Evolutionary conservation across 2,797 vertebrate species (phyloP).

Genomic region (Philypnodon macrostomus): DNA sequence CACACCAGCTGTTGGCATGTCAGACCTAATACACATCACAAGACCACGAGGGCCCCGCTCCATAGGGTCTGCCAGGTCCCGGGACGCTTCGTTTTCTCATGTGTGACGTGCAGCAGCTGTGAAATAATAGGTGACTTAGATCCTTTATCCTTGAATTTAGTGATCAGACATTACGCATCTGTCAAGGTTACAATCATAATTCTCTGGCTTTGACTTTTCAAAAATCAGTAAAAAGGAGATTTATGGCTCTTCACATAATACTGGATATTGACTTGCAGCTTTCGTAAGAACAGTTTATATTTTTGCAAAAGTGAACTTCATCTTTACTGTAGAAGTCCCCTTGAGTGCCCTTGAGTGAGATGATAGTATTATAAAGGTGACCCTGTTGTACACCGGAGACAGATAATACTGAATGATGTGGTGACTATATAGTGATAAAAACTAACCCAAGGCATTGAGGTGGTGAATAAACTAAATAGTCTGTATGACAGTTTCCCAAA

Average conservation of each 20-base stretch:
- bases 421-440: no score
- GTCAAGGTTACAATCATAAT: background rate
- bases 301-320: no score
- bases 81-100: slow-evolving; percentile 9
- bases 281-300: slow-evolving; percentile 6
- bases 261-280: background rate
- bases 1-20: slow-evolving; percentile 50
- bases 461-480: no score
- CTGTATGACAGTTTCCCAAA: no score
- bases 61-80: slow-evolving; percentile 5
- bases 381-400: no score
- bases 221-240: slow-evolving; percentile 37
- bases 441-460: no score
- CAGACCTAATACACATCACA: slow-evolving; percentile 61
- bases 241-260: background rate
- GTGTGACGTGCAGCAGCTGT: slow-evolving; percentile 12
- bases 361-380: background rate
- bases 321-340: background rate
- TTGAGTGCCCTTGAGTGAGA: background rate
- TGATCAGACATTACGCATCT: background rate
- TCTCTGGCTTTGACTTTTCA: slow-evolving; percentile 6
- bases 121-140: background rate
- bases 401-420: no score
- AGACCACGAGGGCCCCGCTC: slow-evolving; percentile 40
- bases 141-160: background rate